Evolutionary conservation across 2,888 invertebrate species (phyloP).

Genomic region (Sturmia bella): DNA sequence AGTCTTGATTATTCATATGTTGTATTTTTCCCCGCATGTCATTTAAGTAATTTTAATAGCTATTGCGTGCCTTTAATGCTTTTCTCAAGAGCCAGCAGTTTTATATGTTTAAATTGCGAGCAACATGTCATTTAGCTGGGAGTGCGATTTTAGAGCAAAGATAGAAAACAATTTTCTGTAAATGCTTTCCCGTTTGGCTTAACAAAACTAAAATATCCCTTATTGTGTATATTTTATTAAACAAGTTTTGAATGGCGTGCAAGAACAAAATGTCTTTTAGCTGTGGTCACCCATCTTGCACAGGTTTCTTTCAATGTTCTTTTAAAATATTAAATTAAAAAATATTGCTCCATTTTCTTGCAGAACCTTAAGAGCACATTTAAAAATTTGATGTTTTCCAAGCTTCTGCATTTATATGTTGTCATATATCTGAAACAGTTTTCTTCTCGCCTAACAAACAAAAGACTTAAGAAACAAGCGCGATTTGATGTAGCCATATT

Average conservation of each 20-base stretch:
- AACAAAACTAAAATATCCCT: neutral
- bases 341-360: too few species aligned
- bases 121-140: conserved; percentile 59
- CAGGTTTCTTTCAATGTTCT: too few species aligned
- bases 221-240: conserved; percentile 41
- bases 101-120: conserved; percentile 16
- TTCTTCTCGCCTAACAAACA: conserved; percentile 16
- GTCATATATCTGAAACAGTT: conserved; percentile 39
- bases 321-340: too few species aligned
- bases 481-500: conserved; percentile 25
- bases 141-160: conserved; percentile 60
- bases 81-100: conserved; percentile 66
- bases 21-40: conserved; percentile 74
- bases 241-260: conserved; percentile 60
- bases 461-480: conserved; percentile 51
- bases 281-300: too few species aligned
- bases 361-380: too few species aligned
- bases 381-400: conserved; percentile 33
- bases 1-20: conserved; percentile 10
- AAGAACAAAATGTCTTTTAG: neutral
- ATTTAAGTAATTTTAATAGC: conserved; percentile 81
- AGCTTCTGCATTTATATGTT: neutral
- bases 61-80: conserved; percentile 79
- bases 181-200: conserved; percentile 39
- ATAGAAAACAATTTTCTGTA: conserved; percentile 55